A percentile compares a stretch with the other conserved stretches of the same genome.
Evolutionary conservation across 2,797 vertebrate species (phyloP).

Genomic region (Gorsachius magnificus): DNA sequence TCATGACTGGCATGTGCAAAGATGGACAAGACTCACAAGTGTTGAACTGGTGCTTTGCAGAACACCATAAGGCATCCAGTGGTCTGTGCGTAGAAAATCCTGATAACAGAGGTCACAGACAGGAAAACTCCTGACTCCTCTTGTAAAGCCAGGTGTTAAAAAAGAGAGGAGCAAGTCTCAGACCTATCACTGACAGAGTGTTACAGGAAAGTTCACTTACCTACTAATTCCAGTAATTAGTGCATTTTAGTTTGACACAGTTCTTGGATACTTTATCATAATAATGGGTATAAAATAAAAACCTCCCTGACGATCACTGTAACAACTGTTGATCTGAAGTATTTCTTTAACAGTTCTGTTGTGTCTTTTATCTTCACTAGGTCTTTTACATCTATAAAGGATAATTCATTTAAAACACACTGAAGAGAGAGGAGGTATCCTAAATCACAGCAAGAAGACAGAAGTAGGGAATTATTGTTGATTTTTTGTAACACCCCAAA

Average conservation of each 20-base stretch:
- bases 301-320: fast-evolving
- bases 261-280: not conserved
- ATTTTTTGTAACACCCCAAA: not conserved
- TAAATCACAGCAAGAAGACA: not conserved
- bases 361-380: not conserved
- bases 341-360: not conserved
- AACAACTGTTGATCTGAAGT: not conserved
- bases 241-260: not conserved
- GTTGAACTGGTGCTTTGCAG: not conserved
- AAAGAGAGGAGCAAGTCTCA: not conserved
- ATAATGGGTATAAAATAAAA: not conserved
- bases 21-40: not conserved
- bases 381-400: not conserved
- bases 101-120: not conserved
- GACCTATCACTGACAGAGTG: not conserved
- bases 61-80: fast-evolving
- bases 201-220: not conserved
- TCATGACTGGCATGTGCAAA: not conserved
- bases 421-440: not conserved
- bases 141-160: not conserved
- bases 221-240: not conserved
- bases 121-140: fast-evolving
- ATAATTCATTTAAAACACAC: not conserved
- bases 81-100: not conserved
- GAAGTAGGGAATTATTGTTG: not conserved